Conservation (phyloP, 92 coral and sea anemone genomes). For the Phenganax subtilis region DNA sequence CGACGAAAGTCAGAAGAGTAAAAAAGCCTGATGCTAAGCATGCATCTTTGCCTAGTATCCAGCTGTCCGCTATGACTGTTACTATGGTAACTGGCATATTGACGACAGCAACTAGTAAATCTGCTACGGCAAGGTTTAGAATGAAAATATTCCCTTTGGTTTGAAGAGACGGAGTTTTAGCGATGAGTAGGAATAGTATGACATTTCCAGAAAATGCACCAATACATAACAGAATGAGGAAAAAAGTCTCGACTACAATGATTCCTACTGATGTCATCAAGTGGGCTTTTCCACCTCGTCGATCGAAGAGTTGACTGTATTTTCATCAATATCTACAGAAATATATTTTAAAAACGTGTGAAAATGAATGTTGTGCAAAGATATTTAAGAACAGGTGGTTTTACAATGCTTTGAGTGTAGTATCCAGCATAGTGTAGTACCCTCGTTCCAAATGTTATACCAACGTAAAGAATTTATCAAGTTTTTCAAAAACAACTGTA, state of each 20-base stretch:
- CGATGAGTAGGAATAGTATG: conserved; percentile 58
- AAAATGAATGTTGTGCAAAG: neutral
- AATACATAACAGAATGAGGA: conserved; percentile 32
- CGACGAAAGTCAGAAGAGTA: conserved; percentile 72
- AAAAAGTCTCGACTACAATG: conserved; percentile 25
- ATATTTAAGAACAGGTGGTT: no score
- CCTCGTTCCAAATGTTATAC: no score
- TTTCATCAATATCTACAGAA: neutral
- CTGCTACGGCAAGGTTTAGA: conserved; percentile 84
- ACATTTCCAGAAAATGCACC: conserved; percentile 60
- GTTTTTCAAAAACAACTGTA: no score
- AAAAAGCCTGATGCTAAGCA: conserved; percentile 66
- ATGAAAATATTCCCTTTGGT: conserved; percentile 64
- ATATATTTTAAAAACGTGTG: neutral
- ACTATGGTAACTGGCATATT: conserved; percentile 85
- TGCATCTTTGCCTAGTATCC: conserved; percentile 59
- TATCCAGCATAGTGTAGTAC: no score
- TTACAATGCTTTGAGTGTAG: no score
- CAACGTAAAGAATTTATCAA: no score
- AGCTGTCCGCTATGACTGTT: conserved; percentile 50
- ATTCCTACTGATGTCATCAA: conserved; percentile 12
- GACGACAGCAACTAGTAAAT: conserved; percentile 64
- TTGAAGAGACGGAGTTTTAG: conserved; percentile 47
- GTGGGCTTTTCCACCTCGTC: neutral
- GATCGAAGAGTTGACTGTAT: neutral